phyloP scores from a whole-genome alignment of 1,140 invertebrate species.

The Drosophila busckii region DNA sequence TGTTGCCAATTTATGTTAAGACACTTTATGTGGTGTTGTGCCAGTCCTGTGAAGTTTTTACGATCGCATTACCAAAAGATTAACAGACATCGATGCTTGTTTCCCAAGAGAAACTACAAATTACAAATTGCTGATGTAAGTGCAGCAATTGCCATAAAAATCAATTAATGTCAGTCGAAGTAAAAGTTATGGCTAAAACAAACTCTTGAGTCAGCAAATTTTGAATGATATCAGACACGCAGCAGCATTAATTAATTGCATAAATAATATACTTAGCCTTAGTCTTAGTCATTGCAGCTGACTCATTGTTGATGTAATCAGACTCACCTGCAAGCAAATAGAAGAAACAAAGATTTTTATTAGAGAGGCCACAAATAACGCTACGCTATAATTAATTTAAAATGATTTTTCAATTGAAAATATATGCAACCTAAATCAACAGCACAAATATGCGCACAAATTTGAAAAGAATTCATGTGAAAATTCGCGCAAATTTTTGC shows the following conservation, averaged over 20 bases:
- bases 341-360: conserved; percentile 12
- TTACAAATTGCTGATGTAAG: conserved; percentile 43
- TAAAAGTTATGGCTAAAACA: too few species aligned
- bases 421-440: conserved; percentile 72
- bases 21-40: conserved; percentile 59
- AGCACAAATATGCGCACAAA: conserved; percentile 66
- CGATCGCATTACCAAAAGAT: conserved; percentile 56
- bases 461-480: conserved; percentile 54
- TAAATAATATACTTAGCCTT: conserved; percentile 43
- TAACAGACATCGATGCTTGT: conserved; percentile 8
- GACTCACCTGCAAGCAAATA: conserved; percentile 51
- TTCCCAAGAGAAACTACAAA: too few species aligned
- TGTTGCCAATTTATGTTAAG: conserved; percentile 16
- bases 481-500: conserved; percentile 19
- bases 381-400: too few species aligned
- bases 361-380: too few species aligned
- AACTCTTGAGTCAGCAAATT: conserved; percentile 53
- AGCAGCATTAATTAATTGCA: conserved; percentile 4
- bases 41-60: conserved; percentile 58
- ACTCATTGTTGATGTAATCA: conserved; percentile 44
- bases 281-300: conserved; percentile 31
- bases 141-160: conserved; percentile 14
- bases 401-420: too few species aligned
- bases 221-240: conserved; percentile 41
- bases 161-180: too few species aligned